Evolutionary conservation across 2,888 invertebrate genomes (phyloP), one percentile per base, ranked within the genome.

Genomic region (Drosophila picticornis): DNA sequence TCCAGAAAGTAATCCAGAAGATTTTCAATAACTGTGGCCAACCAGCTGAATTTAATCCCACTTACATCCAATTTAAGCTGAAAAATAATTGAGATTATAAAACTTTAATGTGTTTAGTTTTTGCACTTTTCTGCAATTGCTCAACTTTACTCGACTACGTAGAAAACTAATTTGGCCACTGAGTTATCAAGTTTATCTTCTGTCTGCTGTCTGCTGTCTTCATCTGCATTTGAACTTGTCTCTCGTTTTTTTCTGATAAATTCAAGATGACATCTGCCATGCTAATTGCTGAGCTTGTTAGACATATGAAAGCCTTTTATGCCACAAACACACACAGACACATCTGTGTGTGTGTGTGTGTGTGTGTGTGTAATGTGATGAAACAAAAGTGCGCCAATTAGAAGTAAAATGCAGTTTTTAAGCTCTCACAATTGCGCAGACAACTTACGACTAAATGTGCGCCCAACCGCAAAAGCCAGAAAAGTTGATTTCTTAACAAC

Each of bases 381-480:
- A 40, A 86, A 85, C 91, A 88, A 89, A 86, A 90, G 90, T 88
- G 85, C 90, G 83, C 91, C 91, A 90, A 90, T 87, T 90, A 90
- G 86, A 76, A 86, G 75, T 57, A 72, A 85, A 89, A 86, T 85
- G 72, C 68, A 64, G 74, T 77, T 90, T 88, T 90, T 86, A 90
- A 85, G 84, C 90, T 88, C 67, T 75, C 61, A 60, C 62, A 77
- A 70, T 65, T 69, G 22, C 69, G 50, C 65, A 48, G 32, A 29
- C n/a, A 52, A 66, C 69, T 63, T 66, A 82, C 61, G 58, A 48
- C 59, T 67, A 79, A 84, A 82, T 84, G 85, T 82, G 83, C 69
- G 63, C 60, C 69, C 73, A 63, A 73, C 91, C 90, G 73, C 82
- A 84, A 84, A 82, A 80, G 84, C 77, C 90, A 87, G 51, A 75